phyloP scores from a whole-genome alignment of 2,888 invertebrate genomes.

The Xestia sexstrigata region DNA sequence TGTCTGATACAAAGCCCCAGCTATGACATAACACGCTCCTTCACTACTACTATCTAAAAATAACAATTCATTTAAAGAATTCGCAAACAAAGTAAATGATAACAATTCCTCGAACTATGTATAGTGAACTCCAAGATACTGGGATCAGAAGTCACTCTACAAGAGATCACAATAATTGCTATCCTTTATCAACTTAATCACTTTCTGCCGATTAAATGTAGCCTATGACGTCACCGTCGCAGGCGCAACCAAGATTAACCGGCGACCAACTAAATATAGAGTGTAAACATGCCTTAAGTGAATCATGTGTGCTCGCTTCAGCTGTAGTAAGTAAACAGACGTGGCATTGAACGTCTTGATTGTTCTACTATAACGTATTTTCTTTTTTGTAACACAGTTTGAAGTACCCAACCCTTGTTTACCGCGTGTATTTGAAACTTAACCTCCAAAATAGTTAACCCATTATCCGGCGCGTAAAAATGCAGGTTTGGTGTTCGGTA shows the following conservation, averaged over 20 bases:
- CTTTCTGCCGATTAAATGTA: slow-evolving; percentile 73
- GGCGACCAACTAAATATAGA: slow-evolving; percentile 81
- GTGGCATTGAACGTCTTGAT: slow-evolving; percentile 64
- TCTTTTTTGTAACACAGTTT: slow-evolving; percentile 15
- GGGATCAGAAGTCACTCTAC: slow-evolving; percentile 60
- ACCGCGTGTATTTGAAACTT: slow-evolving; percentile 79
- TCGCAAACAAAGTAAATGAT: slow-evolving; percentile 48
- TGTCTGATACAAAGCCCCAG: not conserved
- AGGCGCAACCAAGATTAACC: slow-evolving; percentile 80
- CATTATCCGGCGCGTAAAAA: slow-evolving; percentile 85
- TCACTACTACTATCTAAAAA: slow-evolving; percentile 24
- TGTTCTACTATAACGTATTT: slow-evolving; percentile 35
- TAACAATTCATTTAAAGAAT: slow-evolving; percentile 38
- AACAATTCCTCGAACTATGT: slow-evolving; percentile 38
- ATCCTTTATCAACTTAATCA: slow-evolving; percentile 71
- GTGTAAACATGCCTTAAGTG: slow-evolving; percentile 83
- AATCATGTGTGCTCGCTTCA: slow-evolving; percentile 79
- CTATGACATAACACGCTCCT: slow-evolving; percentile 40
- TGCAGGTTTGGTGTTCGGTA: slow-evolving; percentile 77
- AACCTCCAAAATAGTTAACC: slow-evolving; percentile 85
- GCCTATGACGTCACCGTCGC: slow-evolving; percentile 82
- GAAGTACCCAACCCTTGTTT: slow-evolving; percentile 45
- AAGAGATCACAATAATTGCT: slow-evolving; percentile 76
- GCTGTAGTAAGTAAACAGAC: slow-evolving; percentile 76
- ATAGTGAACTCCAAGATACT: slow-evolving; percentile 40